Conservation (phyloP, 2,797 vertebrate genomes). For the Hypotaenidia philippensis region DNA sequence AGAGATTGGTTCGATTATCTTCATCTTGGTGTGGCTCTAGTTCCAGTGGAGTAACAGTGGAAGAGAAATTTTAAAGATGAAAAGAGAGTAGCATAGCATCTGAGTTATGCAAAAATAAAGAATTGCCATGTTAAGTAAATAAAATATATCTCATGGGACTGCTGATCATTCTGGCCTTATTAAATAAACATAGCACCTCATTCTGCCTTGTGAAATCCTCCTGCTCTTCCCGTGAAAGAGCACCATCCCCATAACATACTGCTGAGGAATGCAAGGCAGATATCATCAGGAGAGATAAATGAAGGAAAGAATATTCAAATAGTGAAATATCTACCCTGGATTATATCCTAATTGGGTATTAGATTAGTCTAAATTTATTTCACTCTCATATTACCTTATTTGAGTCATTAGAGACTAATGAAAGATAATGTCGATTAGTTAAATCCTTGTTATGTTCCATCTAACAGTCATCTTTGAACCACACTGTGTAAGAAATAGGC, state of each 20-base stretch:
- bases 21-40: background rate
- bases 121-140: background rate
- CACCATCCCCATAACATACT: background rate
- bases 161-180: background rate
- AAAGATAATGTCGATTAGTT: conserved; percentile 54
- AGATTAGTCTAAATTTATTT: conserved; percentile 50
- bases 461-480: background rate
- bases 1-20: background rate
- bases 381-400: conserved; percentile 35
- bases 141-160: background rate
- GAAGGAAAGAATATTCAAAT: conserved; percentile 24
- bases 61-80: background rate
- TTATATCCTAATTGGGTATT: conserved; percentile 42
- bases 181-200: background rate
- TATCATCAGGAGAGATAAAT: background rate
- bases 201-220: background rate
- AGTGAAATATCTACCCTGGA: conserved; percentile 37
- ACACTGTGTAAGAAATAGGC: background rate
- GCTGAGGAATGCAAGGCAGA: background rate
- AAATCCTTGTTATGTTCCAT: conserved; percentile 42
- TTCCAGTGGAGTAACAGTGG: background rate
- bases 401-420: conserved; percentile 46
- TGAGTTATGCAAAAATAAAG: background rate
- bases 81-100: background rate
- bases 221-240: background rate